Conservation (phyloP, 2,797 vertebrate species). For the Lophotriccus pileatus region DNA sequence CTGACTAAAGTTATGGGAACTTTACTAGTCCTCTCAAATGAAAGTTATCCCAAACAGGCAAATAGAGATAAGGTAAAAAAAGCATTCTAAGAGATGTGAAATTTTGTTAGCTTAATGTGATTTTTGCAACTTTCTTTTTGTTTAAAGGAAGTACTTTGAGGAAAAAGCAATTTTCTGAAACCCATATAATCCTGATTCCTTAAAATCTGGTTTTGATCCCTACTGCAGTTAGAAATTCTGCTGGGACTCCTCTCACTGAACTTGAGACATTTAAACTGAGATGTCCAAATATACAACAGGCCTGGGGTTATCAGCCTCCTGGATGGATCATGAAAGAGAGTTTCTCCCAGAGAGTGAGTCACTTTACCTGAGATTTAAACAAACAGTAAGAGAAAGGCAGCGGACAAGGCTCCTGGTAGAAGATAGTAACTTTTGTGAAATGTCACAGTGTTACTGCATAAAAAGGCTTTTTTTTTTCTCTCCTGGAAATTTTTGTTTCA, state of each 20-base stretch:
- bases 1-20: background rate
- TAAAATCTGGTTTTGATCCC: background rate
- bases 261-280: background rate
- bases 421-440: background rate
- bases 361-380: background rate
- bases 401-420: background rate
- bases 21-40: background rate
- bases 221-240: background rate
- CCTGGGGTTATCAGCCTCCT: background rate
- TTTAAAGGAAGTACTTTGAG: background rate
- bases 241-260: background rate
- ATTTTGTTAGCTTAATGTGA: background rate
- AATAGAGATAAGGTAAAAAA: background rate
- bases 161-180: background rate
- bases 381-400: background rate
- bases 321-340: background rate
- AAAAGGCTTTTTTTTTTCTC: background rate
- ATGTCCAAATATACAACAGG: background rate
- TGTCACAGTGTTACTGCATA: background rate
- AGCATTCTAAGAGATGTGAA: background rate
- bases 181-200: background rate
- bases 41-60: background rate
- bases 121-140: background rate
- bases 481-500: background rate
- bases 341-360: background rate